Evolutionary conservation across 2,797 vertebrate species (phyloP).

Genomic region (Tamandua tetradactyla): DNA sequence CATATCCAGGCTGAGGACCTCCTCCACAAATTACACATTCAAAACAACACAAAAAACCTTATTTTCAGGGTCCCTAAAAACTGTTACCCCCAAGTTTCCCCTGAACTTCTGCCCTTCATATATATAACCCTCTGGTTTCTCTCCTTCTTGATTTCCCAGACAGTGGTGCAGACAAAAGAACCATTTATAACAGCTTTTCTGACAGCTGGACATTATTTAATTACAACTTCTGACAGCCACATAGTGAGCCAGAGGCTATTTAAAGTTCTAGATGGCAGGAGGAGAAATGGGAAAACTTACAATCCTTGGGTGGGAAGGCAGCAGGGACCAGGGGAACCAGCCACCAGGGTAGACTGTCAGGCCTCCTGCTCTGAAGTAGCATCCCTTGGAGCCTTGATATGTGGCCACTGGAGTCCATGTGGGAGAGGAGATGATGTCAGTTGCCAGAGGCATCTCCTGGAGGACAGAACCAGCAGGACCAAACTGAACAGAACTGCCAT

Average conservation of each 20-base stretch:
- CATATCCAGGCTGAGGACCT: not conserved
- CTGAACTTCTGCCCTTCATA: slow-evolving; percentile 61
- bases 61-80: slow-evolving; percentile 38
- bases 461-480: not conserved
- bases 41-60: not conserved
- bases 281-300: slow-evolving; percentile 76
- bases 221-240: slow-evolving; percentile 80
- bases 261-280: slow-evolving; percentile 78
- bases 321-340: slow-evolving; percentile 40
- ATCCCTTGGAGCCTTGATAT: not conserved
- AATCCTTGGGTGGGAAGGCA: slow-evolving; percentile 41
- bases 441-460: not conserved
- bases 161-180: slow-evolving; percentile 72
- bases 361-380: not conserved
- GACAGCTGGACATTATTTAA: slow-evolving; percentile 83
- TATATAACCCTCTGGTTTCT: slow-evolving; percentile 50
- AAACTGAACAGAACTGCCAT: not conserved
- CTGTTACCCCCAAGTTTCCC: not conserved
- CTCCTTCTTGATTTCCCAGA: slow-evolving; percentile 66
- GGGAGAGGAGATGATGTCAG: not conserved
- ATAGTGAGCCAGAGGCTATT: slow-evolving; percentile 78
- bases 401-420: not conserved
- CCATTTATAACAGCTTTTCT: slow-evolving; percentile 80
- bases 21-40: not conserved
- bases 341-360: not conserved